These are phyloP conservation scores for Eueides isabella DNA, from an alignment of 1,140 invertebrate species.

Conservation along the genomic window DNA sequence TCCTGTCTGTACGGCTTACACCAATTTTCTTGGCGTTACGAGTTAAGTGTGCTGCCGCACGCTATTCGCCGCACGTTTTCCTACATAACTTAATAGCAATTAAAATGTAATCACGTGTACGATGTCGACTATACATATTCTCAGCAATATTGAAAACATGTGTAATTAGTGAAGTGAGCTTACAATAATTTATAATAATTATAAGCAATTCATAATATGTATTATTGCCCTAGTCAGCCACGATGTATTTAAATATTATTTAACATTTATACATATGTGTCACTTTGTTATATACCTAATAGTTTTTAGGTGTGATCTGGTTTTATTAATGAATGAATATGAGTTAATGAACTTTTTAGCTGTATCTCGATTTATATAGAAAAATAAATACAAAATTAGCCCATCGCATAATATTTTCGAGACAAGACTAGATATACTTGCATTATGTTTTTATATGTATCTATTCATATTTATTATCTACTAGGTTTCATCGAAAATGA, in stretches of 20 bases:
- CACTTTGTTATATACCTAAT: no score
- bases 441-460: background rate
- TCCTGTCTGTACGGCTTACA: background rate
- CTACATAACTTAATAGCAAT: slow-evolving; percentile 20
- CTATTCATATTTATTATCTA: background rate
- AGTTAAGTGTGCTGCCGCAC: slow-evolving; percentile 4
- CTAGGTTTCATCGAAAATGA: background rate
- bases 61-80: slow-evolving; percentile 21
- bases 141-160: background rate
- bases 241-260: no score
- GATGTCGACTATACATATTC: background rate
- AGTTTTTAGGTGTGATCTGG: no score
- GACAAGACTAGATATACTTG: no score
- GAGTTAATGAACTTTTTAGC: no score
- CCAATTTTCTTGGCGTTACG: background rate
- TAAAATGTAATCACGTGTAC: slow-evolving; percentile 28
- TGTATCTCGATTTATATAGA: no score
- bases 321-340: no score
- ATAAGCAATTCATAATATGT: no score
- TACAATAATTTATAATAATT: background rate
- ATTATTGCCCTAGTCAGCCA: no score
- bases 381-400: no score
- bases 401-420: no score
- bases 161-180: background rate
- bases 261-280: no score